A percentile compares a stretch with the other conserved stretches of the same genome.
These are phyloP conservation scores for Apamea sordens DNA, from an alignment of 2,888 invertebrate genomes.

Conservation along the genomic window DNA sequence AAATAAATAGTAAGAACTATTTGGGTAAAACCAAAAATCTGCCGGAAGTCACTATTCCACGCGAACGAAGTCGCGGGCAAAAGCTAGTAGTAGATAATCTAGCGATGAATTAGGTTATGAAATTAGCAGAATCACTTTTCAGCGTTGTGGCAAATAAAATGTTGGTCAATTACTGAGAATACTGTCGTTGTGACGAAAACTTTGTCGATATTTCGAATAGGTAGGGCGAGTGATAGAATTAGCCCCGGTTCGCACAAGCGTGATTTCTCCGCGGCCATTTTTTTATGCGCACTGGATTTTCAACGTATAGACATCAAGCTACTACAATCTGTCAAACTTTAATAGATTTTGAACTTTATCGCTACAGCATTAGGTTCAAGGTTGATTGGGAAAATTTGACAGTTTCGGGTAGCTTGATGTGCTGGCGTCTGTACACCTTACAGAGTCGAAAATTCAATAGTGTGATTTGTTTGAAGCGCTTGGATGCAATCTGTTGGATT, in stretches of 20 bases:
- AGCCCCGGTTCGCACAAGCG: too few species aligned
- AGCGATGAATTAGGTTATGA: slow-evolving; percentile 43
- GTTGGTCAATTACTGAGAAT: slow-evolving; percentile 61
- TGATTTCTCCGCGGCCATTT: background rate
- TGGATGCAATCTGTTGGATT: background rate
- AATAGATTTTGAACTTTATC: too few species aligned
- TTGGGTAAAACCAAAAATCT: too few species aligned
- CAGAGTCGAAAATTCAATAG: background rate
- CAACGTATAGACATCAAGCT: too few species aligned
- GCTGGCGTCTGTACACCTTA: too few species aligned
- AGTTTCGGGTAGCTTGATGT: too few species aligned
- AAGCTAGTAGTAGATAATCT: slow-evolving; percentile 45
- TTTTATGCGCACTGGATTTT: background rate
- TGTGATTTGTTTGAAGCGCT: background rate
- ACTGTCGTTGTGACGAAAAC: slow-evolving; percentile 30
- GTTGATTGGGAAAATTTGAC: too few species aligned
- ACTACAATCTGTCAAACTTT: too few species aligned
- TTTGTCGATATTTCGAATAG: slow-evolving; percentile 15
- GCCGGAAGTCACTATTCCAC: too few species aligned
- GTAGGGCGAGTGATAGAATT: slow-evolving; percentile 9
- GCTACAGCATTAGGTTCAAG: too few species aligned
- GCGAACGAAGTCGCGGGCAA: too few species aligned
- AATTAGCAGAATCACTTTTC: slow-evolving; percentile 37
- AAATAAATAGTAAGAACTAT: too few species aligned
- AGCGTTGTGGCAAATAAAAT: slow-evolving; percentile 46